phyloP scores from a whole-genome alignment of 2,888 invertebrate species.

The Corbicula japonica region DNA sequence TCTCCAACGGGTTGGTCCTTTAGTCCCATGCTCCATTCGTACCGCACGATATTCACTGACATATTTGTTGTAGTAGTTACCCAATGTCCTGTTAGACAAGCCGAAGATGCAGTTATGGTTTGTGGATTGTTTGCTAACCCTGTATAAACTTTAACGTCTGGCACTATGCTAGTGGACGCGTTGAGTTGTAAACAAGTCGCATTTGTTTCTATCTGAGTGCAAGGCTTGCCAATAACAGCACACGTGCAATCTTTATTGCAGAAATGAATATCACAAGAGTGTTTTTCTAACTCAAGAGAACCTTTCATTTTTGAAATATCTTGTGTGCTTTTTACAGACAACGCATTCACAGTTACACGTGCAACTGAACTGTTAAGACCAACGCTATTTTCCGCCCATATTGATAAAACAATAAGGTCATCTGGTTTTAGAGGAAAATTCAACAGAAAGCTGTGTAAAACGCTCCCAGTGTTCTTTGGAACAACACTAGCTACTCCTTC shows the following conservation, averaged over 20 bases:
- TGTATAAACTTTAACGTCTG: neutral
- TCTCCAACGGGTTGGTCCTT: slow-evolving; percentile 35
- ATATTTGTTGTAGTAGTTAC: neutral
- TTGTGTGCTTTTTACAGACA: neutral
- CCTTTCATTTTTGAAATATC: slow-evolving; percentile 11
- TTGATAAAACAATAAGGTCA: slow-evolving; percentile 48
- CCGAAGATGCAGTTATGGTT: slow-evolving; percentile 22
- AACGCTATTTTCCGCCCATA: slow-evolving; percentile 64
- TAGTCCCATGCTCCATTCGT: slow-evolving; percentile 67
- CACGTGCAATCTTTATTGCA: slow-evolving; percentile 69
- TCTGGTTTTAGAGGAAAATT: slow-evolving; percentile 17
- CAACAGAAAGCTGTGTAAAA: slow-evolving; percentile 10
- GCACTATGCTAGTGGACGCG: neutral
- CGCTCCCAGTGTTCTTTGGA: neutral
- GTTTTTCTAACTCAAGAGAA: slow-evolving; percentile 51
- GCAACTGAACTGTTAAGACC: slow-evolving; percentile 48
- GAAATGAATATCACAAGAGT: slow-evolving; percentile 62
- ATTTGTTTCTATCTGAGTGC: slow-evolving; percentile 13
- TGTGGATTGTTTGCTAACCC: neutral
- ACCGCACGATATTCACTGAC: slow-evolving; percentile 21
- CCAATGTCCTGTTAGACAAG: slow-evolving; percentile 30
- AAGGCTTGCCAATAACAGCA: slow-evolving; percentile 60
- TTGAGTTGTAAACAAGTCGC: neutral
- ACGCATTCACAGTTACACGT: slow-evolving; percentile 50
- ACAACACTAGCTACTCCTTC: slow-evolving; percentile 14